phyloP scores from a whole-genome alignment of 1,140 invertebrate species.

The Piezodorus guildinii region DNA sequence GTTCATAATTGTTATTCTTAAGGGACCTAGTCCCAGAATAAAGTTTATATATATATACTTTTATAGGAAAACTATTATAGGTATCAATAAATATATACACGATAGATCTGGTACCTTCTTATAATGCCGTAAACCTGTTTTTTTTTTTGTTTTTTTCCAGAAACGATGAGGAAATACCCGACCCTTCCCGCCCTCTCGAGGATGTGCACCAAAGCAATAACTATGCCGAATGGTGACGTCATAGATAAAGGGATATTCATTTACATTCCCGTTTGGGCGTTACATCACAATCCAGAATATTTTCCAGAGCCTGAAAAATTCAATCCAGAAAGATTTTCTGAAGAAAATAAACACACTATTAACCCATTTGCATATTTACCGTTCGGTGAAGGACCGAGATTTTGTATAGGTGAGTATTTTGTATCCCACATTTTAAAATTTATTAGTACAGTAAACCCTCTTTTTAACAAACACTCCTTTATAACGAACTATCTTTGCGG shows the following conservation, averaged over 20 bases:
- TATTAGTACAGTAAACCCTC: too few relatives aligned
- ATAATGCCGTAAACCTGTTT: not conserved
- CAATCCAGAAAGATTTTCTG: slow-evolving; percentile 34
- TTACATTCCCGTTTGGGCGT: slow-evolving; percentile 32
- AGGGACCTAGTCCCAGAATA: too few relatives aligned
- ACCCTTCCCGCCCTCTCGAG: slow-evolving; percentile 36
- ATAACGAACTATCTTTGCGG: too few relatives aligned
- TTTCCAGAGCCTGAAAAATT: slow-evolving; percentile 35
- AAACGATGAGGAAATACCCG: slow-evolving; percentile 46
- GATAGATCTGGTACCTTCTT: too few relatives aligned
- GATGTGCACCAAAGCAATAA: slow-evolving; percentile 37
- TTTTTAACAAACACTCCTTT: too few relatives aligned
- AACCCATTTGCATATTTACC: slow-evolving; percentile 41
- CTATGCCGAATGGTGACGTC: slow-evolving; percentile 23
- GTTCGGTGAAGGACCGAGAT: slow-evolving; percentile 46
- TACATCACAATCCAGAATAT: slow-evolving; percentile 35
- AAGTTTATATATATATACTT: too few relatives aligned
- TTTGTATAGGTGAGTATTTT: slow-evolving; percentile 40
- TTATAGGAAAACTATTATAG: too few relatives aligned
- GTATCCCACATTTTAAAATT: too few relatives aligned
- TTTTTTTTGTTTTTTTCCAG: too few relatives aligned
- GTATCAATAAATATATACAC: too few relatives aligned
- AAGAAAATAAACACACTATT: slow-evolving; percentile 29
- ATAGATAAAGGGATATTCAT: slow-evolving; percentile 32
- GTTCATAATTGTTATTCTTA: too few relatives aligned